These are phyloP conservation scores for Lissonota sp. DNA, from an alignment of 2,888 invertebrate genomes.

Conservation along the genomic window DNA sequence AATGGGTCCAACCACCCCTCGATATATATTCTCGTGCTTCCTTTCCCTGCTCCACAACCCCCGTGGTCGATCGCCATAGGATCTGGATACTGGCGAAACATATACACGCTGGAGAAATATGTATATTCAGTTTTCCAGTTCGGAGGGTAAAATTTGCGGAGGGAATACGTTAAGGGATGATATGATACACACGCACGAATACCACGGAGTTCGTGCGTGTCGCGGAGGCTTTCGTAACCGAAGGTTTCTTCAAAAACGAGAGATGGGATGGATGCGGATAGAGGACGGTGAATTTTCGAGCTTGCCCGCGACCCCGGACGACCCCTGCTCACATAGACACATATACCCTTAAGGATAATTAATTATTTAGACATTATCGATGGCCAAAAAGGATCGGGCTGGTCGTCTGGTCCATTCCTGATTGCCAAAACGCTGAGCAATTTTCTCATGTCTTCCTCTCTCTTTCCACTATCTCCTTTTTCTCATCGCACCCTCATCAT, in stretches of 20 bases:
- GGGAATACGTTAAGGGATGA: constrained; percentile 1
- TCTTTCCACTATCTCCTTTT: constrained; percentile 18
- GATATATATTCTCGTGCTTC: constrained; percentile 41
- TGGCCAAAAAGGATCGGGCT: constrained; percentile 47
- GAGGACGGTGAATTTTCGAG: constrained; percentile 24
- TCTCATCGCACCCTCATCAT: constrained; percentile 35
- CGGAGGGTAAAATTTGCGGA: background rate
- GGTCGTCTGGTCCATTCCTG: constrained; percentile 27
- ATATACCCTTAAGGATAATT: constrained; percentile 69
- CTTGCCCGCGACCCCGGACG: constrained; percentile 30
- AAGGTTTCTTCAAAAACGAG: constrained; percentile 36
- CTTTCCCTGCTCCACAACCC: constrained; percentile 42
- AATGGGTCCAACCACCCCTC: constrained; percentile 71
- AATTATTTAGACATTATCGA: constrained; percentile 75
- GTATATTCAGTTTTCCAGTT: constrained; percentile 44
- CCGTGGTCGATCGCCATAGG: background rate
- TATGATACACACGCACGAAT: constrained; percentile 1
- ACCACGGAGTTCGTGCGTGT: constrained; percentile 42
- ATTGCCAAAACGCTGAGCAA: constrained; percentile 44
- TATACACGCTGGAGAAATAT: constrained; percentile 44
- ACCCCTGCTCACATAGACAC: background rate
- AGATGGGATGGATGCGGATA: background rate
- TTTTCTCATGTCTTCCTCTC: constrained; percentile 55
- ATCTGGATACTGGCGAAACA: background rate
- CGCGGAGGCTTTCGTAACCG: constrained; percentile 2